phyloP scores from a whole-genome alignment of 2,888 invertebrate species.

The Andrena chrysosceles region DNA sequence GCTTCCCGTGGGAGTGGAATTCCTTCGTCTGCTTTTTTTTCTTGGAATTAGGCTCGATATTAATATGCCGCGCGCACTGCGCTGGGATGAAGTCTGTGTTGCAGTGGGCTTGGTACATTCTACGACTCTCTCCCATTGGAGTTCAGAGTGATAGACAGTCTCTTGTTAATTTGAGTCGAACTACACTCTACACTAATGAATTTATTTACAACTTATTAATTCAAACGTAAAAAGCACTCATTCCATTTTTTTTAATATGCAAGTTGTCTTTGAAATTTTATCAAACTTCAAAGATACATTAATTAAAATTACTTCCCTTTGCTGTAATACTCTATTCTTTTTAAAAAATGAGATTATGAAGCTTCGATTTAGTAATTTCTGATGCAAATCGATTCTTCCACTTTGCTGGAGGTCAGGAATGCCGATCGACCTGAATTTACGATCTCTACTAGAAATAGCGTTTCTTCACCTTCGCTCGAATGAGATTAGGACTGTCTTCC shows the following conservation, averaged over 20 bases:
- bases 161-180: neutral
- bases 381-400: neutral
- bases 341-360: neutral
- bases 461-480: neutral
- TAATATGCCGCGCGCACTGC: slow-evolving; percentile 28
- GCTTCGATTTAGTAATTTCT: neutral
- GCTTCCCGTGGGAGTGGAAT: slow-evolving; percentile 41
- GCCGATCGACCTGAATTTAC: neutral
- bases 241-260: too few relatives aligned
- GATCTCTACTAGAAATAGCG: neutral
- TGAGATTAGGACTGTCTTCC: neutral
- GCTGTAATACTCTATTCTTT: too few relatives aligned
- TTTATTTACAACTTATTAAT: too few relatives aligned
- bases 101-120: neutral
- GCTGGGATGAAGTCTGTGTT: neutral
- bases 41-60: slow-evolving; percentile 21
- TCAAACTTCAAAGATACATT: too few relatives aligned
- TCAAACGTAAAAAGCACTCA: too few relatives aligned
- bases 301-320: too few relatives aligned
- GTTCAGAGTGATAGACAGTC: neutral
- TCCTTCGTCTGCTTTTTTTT: neutral
- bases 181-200: too few relatives aligned
- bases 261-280: too few relatives aligned
- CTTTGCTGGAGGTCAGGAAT: neutral
- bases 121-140: neutral